Evolutionary conservation across 2,888 invertebrate species (phyloP), one percentile per base, ranked within the genome.

Genomic region (Brachyptera risi): DNA sequence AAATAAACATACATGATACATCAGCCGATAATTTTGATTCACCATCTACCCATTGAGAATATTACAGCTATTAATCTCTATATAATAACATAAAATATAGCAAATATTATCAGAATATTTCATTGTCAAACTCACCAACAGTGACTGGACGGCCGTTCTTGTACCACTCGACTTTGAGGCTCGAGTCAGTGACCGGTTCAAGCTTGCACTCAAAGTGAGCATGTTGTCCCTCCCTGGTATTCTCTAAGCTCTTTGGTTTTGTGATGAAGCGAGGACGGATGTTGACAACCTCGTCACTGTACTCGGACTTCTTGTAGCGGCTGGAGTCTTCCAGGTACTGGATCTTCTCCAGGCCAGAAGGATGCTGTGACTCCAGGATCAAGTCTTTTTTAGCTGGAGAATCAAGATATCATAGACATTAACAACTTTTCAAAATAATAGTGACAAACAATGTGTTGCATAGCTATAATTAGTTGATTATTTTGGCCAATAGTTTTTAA

Each of bases 131-230:
- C 74, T 71, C 71, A 82, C 85, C 96, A 73, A 95, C 86, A 17
- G 91, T 94, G 58, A 99, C 87, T 24, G 96, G 95, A 68, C 90
- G 86, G 44, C 95, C 96, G 75, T 99, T 92, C 73, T 93, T 95
- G 72, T 84, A 95, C 97, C 97, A 98, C 77, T 96, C 96, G 2
- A 98, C 94, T 75, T 92, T 93, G 68, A 99, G 82, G 71, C 96
- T 96, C 0, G 97, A 86, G 78, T 99, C 99, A 4, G 95, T 96
- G 7, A 97, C 92, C 35, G 98, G 98, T 74, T 96, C 94, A 35
- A 99, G 83, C 74, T 96, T 94, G 74, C 96, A 96, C 78, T 99
- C 98, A 75, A 99, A 96, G 74, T 98, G 97, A 50, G 96, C 96
- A 72, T 93, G 92, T 68, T 91, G 87, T 44, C 94, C 89, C 80